Conservation (phyloP, 2,888 invertebrate species). For the Tupiocoris notatus region DNA sequence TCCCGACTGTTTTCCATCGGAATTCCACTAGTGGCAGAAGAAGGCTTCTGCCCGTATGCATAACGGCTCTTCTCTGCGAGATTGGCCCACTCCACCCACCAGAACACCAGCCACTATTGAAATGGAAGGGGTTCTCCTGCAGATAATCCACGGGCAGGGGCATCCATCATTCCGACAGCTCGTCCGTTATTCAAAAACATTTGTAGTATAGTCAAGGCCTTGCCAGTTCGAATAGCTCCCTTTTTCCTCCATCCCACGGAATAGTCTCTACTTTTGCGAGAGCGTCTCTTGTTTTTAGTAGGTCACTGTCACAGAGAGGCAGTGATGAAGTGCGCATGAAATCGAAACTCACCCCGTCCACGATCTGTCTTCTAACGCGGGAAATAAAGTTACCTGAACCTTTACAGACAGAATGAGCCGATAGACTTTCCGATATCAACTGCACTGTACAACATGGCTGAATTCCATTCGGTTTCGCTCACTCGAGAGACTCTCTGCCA, state of each 20-base stretch:
- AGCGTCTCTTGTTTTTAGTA: not conserved
- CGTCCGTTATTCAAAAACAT: constrained; percentile 8
- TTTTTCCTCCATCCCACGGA: not conserved
- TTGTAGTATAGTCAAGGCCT: not conserved
- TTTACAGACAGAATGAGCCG: too few species aligned
- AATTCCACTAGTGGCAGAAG: not conserved
- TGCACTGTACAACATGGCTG: too few species aligned
- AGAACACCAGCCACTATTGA: not conserved
- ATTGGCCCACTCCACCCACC: not conserved
- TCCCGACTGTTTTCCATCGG: constrained; percentile 9
- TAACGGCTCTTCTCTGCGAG: constrained; percentile 1
- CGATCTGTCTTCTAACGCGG: too few species aligned
- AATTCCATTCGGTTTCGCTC: too few species aligned
- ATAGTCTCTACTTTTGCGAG: not conserved
- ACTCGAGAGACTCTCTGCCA: too few species aligned
- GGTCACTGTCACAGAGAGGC: not conserved
- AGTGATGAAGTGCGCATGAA: not conserved
- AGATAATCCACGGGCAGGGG: not conserved
- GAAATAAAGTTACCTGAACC: too few species aligned
- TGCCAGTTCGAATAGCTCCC: not conserved
- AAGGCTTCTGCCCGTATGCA: not conserved
- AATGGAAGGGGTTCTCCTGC: not conserved
- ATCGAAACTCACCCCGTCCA: not conserved
- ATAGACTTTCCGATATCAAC: too few species aligned
- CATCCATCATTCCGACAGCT: constrained; percentile 11